Base-by-base conservation (phyloP, 2,797 vertebrate species). In the Babyrousa celebensis region DNA sequence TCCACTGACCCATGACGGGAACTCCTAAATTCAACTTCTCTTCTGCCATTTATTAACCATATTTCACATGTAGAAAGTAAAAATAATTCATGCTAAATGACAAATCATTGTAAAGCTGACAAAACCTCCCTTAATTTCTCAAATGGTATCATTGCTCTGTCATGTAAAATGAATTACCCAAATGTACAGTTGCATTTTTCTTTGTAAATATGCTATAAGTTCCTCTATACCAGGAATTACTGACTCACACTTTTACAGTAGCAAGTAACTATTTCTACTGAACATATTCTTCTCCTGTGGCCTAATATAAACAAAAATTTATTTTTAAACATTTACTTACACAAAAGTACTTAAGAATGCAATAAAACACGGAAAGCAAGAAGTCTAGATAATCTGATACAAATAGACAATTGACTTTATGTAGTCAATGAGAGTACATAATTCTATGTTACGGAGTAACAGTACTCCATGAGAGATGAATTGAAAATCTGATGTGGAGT, bases 31-130 rank as follows among this genome's bases (percentile, higher is more conserved):
- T 75, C 36, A 78, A 83, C 78, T 87, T 88, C 36, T 48, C 25
- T 70, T 67, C 32, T 63, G 32, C 18, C 21, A 75, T n/a, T 80
- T 86, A 83, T 17, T 71, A 63, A 48, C 21, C 18, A 83, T 14
- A 80, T 80, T 86, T 72, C 25, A 58, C 23, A 56, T 58, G 78
- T 48, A 54, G 27, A 20, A 91, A 89, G 54, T 48, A 32, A 89
- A 87, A 77, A 70, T 68, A 92, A 85, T 74, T 92, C 67, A 96
- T 80, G 79, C 4, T 54, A 84, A 84, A 71, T 63, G 48, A 79
- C 25, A 94, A 71, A 78, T 78, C 27, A 93, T 17, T 15, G 29
- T 48, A 95, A 85, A 72, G 68, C 75, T 25, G 29, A 78, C 6
- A 71, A 58, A 84, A 71, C 10, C 0, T 9, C 40, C 52, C 40